Evolutionary conservation across 35 echinoderm and acorn worm genomes (phyloP), one percentile per base, ranked within the genome.

Genomic region (Holothuria glaberrima): DNA sequence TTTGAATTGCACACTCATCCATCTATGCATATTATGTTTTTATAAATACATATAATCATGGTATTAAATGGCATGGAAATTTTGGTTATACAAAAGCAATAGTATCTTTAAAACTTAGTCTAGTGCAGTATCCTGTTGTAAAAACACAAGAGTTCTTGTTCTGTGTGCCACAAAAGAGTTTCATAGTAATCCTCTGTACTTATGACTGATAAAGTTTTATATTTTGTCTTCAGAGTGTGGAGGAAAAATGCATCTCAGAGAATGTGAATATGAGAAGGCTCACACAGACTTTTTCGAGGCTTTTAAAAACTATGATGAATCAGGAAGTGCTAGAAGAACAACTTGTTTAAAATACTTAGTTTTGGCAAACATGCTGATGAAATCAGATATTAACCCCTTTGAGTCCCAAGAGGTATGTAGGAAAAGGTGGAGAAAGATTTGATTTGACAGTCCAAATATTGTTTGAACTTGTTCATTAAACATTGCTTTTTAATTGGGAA

Each of bases 241-340:
- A 29, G 96, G 96, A 57, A 98, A 98, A 82, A 98, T 98, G 96
- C 96, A 98, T 60, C 91, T 98, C 7, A 84, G 96, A 75, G 96
- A 98, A 69, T 94, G 96, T 88, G 96, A 98, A 76, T 98, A 94
- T 69, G 96, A 98, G 88, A 98, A 93, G 65, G 96, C 96, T 30
- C 96, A 98, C 93, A 98, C 96, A 80, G 96, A 98, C 45, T 98
- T 98, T 90, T 98, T 98, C 91, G 96, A 98, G 88, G 93, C 96
- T 25, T 98, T 98, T 88, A 98, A 98, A 88, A 98, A 98, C 71
- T 98, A 98, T 72, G 96, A 98, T 52, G 96, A 98, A 48, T 98
- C 96, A n/a, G 96, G 96, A 16, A 98, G 96, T 82, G 90, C 91
- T 2, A 41, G 96, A 14, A 72, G 96, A 36, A 98, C 96, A 30